Percentiles rank a stretch among this genome's conserved stretches.
Evolutionary conservation across 2,797 vertebrate genomes (phyloP).

Genomic region (Hypotaenidia okinawae): DNA sequence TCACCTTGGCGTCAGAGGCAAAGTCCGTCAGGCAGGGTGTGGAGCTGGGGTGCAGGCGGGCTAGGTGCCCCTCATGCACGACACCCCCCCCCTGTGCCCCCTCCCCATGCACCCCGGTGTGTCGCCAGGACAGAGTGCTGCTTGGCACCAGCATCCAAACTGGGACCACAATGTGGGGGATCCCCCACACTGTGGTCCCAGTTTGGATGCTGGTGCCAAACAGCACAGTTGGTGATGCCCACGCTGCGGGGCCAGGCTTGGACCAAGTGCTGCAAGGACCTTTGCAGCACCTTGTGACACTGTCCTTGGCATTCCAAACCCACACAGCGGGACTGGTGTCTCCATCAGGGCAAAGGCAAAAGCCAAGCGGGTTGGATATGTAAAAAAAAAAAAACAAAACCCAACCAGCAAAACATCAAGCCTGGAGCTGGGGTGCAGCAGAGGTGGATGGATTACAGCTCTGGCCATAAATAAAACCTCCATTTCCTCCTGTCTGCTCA

Average conservation of each 20-base stretch:
- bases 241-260: accelerated
- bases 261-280: not conserved
- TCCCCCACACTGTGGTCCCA: accelerated
- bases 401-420: not conserved
- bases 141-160: too few species aligned
- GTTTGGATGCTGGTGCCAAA: not conserved
- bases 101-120: accelerated
- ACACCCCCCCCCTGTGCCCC: not conserved
- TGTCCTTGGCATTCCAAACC: not conserved
- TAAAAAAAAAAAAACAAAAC: not conserved
- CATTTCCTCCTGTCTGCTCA: not conserved
- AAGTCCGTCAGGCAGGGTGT: not conserved
- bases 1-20: not conserved
- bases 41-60: accelerated
- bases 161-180: not conserved
- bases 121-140: not conserved
- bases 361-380: not conserved
- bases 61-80: not conserved
- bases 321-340: accelerated
- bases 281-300: accelerated
- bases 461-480: not conserved
- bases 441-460: not conserved
- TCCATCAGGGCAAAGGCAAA: not conserved
- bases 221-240: not conserved
- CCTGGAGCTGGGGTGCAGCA: not conserved